phyloP scores from a whole-genome alignment of 2,113 vertebrate species.

The Podarcis raffonei region DNA sequence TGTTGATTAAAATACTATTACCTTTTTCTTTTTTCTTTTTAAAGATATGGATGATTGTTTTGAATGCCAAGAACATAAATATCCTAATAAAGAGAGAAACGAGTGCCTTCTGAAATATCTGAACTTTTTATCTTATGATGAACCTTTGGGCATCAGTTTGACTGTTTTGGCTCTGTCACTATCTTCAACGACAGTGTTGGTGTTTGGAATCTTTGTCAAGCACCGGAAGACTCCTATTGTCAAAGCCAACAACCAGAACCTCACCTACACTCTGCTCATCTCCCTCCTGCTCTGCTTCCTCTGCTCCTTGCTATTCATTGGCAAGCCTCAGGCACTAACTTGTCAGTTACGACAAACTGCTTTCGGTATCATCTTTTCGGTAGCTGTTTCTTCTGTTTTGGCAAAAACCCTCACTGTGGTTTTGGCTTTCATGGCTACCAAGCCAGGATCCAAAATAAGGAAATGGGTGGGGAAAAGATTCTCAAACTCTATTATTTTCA shows the following conservation, averaged over 20 bases:
- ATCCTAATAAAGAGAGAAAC: background rate
- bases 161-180: background rate
- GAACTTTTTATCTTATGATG: constrained; percentile 4
- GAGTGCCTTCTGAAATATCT: background rate
- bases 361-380: constrained; percentile 1
- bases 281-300: constrained; percentile 9
- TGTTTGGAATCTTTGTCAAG: background rate
- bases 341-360: constrained; percentile 31
- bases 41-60: constrained; percentile 4
- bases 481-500: background rate
- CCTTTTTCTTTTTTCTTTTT: background rate
- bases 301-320: constrained; percentile 6
- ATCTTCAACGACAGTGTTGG: background rate
- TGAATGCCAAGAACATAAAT: background rate
- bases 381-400: background rate
- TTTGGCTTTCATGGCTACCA: constrained; percentile 9
- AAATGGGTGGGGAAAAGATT: background rate
- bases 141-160: background rate
- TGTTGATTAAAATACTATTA: no score
- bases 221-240: background rate
- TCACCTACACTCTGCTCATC: constrained; percentile 9
- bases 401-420: constrained; percentile 7
- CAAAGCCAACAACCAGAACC: constrained; percentile 3
- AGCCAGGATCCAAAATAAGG: background rate
- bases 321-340: background rate